Evolutionary conservation across 2,888 invertebrate genomes (phyloP).

Genomic region (Alitta virens): DNA sequence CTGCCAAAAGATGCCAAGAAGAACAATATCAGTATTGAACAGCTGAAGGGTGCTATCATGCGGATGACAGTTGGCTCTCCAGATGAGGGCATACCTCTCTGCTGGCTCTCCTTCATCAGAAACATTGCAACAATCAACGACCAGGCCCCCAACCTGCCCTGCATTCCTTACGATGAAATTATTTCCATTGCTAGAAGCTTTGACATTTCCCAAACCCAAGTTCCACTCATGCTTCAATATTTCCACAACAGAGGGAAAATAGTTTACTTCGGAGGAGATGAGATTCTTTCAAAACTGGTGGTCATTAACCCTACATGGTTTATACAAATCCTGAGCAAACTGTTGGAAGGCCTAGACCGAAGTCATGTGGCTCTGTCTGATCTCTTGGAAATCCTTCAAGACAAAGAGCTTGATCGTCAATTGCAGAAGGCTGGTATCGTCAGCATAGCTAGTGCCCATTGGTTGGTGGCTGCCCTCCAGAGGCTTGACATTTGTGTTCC

Average conservation of each 20-base stretch:
- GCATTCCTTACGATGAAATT: constrained; percentile 32
- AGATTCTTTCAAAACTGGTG: constrained; percentile 28
- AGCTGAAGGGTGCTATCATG: constrained; percentile 33
- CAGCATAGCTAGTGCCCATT: constrained; percentile 28
- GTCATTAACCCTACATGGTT: constrained; percentile 36
- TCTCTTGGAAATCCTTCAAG: constrained; percentile 26
- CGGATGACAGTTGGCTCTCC: constrained; percentile 23
- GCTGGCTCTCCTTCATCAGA: constrained; percentile 31
- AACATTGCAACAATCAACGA: constrained; percentile 30
- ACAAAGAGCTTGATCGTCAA: constrained; percentile 33
- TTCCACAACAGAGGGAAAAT: constrained; percentile 34
- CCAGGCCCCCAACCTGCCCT: constrained; percentile 28
- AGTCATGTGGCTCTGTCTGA: constrained; percentile 17
- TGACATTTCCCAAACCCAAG: constrained; percentile 30
- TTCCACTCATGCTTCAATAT: constrained; percentile 28
- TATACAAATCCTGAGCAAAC: constrained; percentile 25
- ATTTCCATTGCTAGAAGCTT: constrained; percentile 33
- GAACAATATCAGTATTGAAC: constrained; percentile 33
- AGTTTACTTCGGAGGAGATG: constrained; percentile 32
- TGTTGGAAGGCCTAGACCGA: constrained; percentile 26
- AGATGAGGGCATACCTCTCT: constrained; percentile 26
- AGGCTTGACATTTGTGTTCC: constrained; percentile 31
- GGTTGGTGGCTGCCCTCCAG: constrained; percentile 32
- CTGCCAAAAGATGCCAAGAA: constrained; percentile 35
- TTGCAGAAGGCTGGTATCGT: constrained; percentile 24